Base-by-base conservation (phyloP, 2,888 invertebrate species). In the Phalera bucephala region DNA sequence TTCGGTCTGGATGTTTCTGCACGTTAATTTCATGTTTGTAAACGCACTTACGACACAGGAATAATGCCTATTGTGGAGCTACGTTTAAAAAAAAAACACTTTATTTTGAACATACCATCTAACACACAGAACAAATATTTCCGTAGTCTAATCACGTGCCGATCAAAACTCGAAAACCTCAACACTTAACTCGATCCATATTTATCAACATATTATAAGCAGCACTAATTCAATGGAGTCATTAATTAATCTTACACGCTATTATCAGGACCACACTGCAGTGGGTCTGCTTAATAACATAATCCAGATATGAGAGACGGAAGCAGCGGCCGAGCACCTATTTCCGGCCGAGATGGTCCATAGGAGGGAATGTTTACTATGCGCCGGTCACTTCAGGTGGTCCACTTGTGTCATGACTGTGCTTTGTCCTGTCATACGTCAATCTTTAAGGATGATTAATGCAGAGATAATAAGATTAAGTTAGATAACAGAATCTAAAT, bases 251-350 rank as follows among this genome's bases (percentile, higher is more conserved):
- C 65, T 55, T 35, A 47, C 35, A 45, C 30, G 47, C 44, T 38
- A 48, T 52, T 59, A 64, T 70, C 62, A 63, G 36, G 82, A 83
- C 85, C 84, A 82, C 84, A 81, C 41, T 50, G 59, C 47, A 38
- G 55, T 36, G 50, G 50, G 64, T 72, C 85, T 85, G 84, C 64
- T 77, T 83, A 80, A 76, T 81, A 77, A 62, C 78, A 76, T 82
- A 80, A 80, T 77, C 83, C 80, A 57, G 76, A 83, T 79, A 75
- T 70, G 67, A 54, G 53, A 56, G 56, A 56, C 69, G 79, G 80
- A 80, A 77, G 77, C 67, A 48, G 60, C 57, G 64, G 61, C 52
- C 59, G 64, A 83, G 83, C 65, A 73, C 61, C 35, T 47, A 64
- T 63, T 80, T 85, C 86, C 85, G 74, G 52, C 31, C 36, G 31